Base-by-base conservation (phyloP, 2,797 vertebrate species). In the Galaxias olidus region DNA sequence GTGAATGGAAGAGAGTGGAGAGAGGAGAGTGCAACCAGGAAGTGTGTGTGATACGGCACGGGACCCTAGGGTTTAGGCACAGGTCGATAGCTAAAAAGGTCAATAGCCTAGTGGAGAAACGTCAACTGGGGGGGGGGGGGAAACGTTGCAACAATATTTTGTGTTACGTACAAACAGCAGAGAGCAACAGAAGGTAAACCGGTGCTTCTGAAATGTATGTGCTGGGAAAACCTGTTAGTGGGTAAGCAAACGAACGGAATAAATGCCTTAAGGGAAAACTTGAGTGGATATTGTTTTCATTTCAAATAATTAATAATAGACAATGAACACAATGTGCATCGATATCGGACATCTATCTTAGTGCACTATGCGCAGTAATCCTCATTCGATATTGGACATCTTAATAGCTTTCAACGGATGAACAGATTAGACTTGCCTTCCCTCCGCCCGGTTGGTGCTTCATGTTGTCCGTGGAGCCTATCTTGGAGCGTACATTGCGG, bases 361-460 rank as follows among this genome's bases (percentile, higher is more conserved):
- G 30, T 30, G 30, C 30, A 30, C 6, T 30, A 3, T 30, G 30
- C 30, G 30, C n/a, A n/a, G n/a, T n/a, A n/a, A n/a, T 30, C 30
- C 30, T 6, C 30, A 30, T 30, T 30, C 15, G 11, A 9, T n/a
- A 14, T 5, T 6, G 9, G 14, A 11, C 17, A 17, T 13, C 8
- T 6, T 20, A 6, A 11, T 18, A 44, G 8, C 12, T 13, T 8
- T 9, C 40, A 7, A 50, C 11, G 0, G 14, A 11, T 4, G 10
- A 9, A 12, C n/a, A 30, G 30, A 6, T 30, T 30, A 15, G 46
- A 72, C 94, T 86, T 90, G 98, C 97, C 95, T 95, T 98, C 83
- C 95, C 97, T 88, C 96, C 97, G 77, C 96, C 95, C 47, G 96
- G 95, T 90, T 96, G 95, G 92, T 98, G 90, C 91, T 97, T 99